These are phyloP conservation scores for Limnephilus rhombicus DNA, from an alignment of 2,888 invertebrate species.

Conservation along the genomic window DNA sequence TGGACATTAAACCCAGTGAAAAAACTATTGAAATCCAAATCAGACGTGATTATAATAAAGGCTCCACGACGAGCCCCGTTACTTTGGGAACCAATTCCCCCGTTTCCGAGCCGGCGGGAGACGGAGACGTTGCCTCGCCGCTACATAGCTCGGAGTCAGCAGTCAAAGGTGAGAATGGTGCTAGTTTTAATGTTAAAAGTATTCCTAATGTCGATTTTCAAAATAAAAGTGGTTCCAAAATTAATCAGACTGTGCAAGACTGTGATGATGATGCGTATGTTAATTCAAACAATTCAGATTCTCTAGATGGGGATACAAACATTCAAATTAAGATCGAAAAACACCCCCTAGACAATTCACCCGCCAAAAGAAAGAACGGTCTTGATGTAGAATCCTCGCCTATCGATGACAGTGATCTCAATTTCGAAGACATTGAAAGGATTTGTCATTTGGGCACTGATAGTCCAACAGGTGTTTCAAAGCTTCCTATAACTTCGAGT, in stretches of 20 bases:
- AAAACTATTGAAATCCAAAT: slow-evolving; percentile 68
- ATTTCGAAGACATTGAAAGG: slow-evolving; percentile 59
- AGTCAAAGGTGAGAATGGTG: slow-evolving; percentile 59
- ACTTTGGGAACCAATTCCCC: slow-evolving; percentile 56
- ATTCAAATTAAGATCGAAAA: slow-evolving; percentile 43
- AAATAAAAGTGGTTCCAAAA: slow-evolving; percentile 38
- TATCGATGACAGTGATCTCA: slow-evolving; percentile 62
- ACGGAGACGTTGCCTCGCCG: slow-evolving; percentile 7
- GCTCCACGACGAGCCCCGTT: slow-evolving; percentile 47
- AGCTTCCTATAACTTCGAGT: background rate
- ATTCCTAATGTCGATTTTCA: slow-evolving; percentile 48
- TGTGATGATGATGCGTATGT: slow-evolving; percentile 65
- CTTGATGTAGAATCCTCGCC: slow-evolving; percentile 54
- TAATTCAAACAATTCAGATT: slow-evolving; percentile 61
- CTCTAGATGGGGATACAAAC: slow-evolving; percentile 62
- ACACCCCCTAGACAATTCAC: background rate
- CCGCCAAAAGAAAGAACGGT: background rate
- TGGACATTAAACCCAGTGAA: slow-evolving; percentile 57
- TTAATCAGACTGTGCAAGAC: slow-evolving; percentile 62
- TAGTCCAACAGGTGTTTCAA: background rate
- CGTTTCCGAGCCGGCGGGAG: slow-evolving; percentile 25
- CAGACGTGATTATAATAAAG: slow-evolving; percentile 64
- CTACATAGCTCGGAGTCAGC: slow-evolving; percentile 15
- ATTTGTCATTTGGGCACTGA: slow-evolving; percentile 49
- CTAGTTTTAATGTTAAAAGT: slow-evolving; percentile 47